Base-by-base conservation (phyloP, 2,113 vertebrate species). In the Chaetodon trifascialis region DNA sequence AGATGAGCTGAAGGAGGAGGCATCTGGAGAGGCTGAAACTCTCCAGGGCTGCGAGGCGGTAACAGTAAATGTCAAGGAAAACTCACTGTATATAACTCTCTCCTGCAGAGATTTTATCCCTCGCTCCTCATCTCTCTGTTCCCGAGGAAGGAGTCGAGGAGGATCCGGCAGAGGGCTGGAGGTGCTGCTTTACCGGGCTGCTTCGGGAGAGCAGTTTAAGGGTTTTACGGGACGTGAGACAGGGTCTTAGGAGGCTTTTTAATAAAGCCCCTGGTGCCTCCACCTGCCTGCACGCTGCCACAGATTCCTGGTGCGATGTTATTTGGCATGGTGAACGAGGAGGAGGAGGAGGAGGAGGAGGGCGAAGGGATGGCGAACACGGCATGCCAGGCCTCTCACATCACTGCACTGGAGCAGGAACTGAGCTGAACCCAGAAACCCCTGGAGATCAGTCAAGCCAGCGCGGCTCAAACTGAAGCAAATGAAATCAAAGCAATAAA, bases 1-100 rank as follows among this genome's bases (percentile, higher is more conserved):
- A 67, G 74, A 88, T 72, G 63, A 83, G 69, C 16, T n/a, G 59
- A 23, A 44, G 70, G 52, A 66, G 76, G 56, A 65, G 65, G 60
- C 25, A 75, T 56, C 56, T 73, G 60, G 70, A 71, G 77, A 79
- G 80, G 30, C 7, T 84, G 64, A 91, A 64, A 67, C 72, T 85
- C 40, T 89, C 83, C 91, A 89, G 88, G 56, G 6, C 82, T 81
- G 56, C 15, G 51, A 84, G 82, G 75, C 75, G 63, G 66, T 34
- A 85, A 84, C 73, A 65, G 60, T 90, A 88, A 89, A 92, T 68
- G 79, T 91, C 86, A 91, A 76, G 51, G 75, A 64, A 78, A 85
- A 74, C 60, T 69, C 66, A 56, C 80, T 79, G 80, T 76, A 86
- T 86, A 87, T 80, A 65, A 79, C 67, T 75, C 83, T 87, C 73